These are phyloP conservation scores for Leptobrachium ailaonicum DNA, from an alignment of 2,113 vertebrate genomes.

Conservation along the genomic window DNA sequence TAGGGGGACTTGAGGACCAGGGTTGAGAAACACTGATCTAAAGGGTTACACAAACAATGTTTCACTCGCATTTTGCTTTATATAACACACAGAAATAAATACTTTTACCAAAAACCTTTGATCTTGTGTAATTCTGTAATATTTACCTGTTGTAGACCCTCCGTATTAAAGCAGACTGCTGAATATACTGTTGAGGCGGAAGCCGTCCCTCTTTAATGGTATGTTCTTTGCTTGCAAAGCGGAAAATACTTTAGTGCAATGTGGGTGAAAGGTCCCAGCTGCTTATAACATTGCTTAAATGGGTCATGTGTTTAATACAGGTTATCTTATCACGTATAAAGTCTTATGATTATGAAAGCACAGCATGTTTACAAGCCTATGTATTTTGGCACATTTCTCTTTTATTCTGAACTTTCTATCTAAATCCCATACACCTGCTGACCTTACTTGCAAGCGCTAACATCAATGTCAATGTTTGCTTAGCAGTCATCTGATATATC, in stretches of 20 bases:
- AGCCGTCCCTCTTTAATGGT: neutral
- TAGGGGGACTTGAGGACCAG: no score
- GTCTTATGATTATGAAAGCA: neutral
- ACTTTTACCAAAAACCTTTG: no score
- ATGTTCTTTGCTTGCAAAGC: no score
- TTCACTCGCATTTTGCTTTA: no score
- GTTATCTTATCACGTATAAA: neutral
- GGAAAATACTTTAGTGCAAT: neutral
- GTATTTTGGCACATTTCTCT: neutral
- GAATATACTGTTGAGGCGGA: neutral
- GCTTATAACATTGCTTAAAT: neutral
- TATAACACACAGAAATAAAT: no score
- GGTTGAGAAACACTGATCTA: no score
- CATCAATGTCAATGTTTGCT: neutral
- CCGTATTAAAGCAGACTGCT: neutral
- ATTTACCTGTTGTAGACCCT: neutral
- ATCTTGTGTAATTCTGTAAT: no score
- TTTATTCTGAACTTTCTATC: neutral
- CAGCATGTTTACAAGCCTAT: neutral
- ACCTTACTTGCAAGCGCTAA: neutral
- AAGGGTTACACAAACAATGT: no score
- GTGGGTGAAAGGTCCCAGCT: slow-evolving; percentile 19
- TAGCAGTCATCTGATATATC: neutral
- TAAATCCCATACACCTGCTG: slow-evolving; percentile 17
- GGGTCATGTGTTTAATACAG: neutral